Base-by-base conservation (phyloP, 2,888 invertebrate species). In the Mellilla xanthometata region DNA sequence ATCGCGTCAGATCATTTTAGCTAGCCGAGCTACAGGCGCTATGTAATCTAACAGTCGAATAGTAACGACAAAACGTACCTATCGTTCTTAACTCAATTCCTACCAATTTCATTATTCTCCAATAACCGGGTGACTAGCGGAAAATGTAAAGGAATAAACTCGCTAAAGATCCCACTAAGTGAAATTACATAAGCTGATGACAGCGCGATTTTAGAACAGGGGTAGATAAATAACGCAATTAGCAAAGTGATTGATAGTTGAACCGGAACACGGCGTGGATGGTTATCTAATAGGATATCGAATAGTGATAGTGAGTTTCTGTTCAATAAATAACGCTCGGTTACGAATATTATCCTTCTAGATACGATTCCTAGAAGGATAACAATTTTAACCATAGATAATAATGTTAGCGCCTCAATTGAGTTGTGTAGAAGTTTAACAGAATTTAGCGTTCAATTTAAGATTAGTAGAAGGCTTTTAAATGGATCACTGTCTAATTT, bases 161-260 rank as follows among this genome's bases (percentile, higher is more conserved):
- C 62, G 53, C 61, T 70, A 68, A 78, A 71, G 70, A 75, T 71
- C 66, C 65, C 73, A 78, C 80, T 83, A 79, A 80, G 76, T 77
- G 78, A 81, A 81, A 83, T 82, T 81, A 82, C 79, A 79, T 73
- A 75, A 76, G 65, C 58, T 63, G 79, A 80, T 84, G 83, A 84
- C 79, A 76, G 54, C 65, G 81, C 81, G 56, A 59, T 75, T 81
- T 78, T 68, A 61, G 69, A 65, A 70, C 54, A 57, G 63, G 73
- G 70, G 76, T 81, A 81, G 76, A 80, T 81, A 82, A 81, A 82
- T 83, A 82, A 81, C 70, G 65, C 72, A 81, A 81, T 82, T 82
- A 81, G 79, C 62, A 62, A 72, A 70, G 75, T 84, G 84, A 83
- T 84, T 81, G 81, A 84, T 84, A 76, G 81, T 74, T 66, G 31